Conservation (phyloP, 2,888 invertebrate species). For the Resseliella maxima region DNA sequence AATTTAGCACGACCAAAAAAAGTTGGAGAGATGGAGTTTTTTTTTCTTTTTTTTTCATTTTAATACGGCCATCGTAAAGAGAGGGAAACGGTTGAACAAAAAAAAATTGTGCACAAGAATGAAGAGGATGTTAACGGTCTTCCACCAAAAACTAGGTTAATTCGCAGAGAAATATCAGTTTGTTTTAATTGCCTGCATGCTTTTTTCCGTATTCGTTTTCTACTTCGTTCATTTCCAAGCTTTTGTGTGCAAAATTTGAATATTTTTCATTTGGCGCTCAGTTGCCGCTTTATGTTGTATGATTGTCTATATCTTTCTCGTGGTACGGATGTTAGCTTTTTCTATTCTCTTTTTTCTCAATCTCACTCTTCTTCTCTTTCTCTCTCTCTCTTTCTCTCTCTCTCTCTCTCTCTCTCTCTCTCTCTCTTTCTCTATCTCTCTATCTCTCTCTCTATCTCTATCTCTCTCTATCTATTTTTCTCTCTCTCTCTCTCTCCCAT, state of each 20-base stretch:
- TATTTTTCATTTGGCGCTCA: conserved; percentile 46
- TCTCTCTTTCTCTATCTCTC: no score
- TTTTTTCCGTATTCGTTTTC: neutral
- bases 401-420: neutral
- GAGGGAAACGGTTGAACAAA: neutral
- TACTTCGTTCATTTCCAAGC: neutral
- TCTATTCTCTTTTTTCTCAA: neutral
- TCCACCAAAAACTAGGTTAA: conserved; percentile 49
- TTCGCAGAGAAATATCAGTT: conserved; percentile 54
- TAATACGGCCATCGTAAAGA: no score
- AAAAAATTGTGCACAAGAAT: conserved; percentile 26
- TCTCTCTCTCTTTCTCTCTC: neutral
- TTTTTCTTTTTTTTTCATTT: no score
- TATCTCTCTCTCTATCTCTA: no score
- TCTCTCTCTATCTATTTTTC: neutral
- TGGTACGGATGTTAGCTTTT: conserved; percentile 30
- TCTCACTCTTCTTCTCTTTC: neutral
- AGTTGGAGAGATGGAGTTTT: neutral
- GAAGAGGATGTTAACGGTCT: conserved; percentile 27
- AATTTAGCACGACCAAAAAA: conserved; percentile 12
- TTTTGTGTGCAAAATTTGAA: conserved; percentile 43
- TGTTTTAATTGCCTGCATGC: conserved; percentile 49
- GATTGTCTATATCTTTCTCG: neutral
- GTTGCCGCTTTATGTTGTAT: neutral
- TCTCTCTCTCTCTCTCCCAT: neutral